Evolutionary conservation across 1,140 invertebrate genomes (phyloP), one percentile per base, ranked within the genome.

Genomic region (Caenorhabditis briggsae): DNA sequence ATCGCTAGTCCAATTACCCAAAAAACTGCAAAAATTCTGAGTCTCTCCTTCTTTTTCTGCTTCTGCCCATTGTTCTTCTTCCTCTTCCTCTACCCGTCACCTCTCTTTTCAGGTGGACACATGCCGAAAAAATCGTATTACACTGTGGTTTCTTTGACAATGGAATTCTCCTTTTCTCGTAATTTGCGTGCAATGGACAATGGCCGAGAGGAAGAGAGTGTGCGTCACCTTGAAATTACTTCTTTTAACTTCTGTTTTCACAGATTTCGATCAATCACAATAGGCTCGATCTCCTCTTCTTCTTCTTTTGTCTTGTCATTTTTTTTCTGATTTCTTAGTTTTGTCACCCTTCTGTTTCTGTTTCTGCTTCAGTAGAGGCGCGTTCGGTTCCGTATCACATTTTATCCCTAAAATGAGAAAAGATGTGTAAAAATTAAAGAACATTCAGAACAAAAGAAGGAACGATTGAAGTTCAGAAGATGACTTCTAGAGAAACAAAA

Each of bases 101-200:
- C 59, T 14, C 59, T 61, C 59, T 61, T 20, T 61, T 61, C 59
- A 61, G 70, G 70, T 78, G 70, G 70, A 78, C 70, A 78, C 70
- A 78, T 78, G 70, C 70, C 70, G 70, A 78, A 78, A 74, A 70
- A 78, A 48, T 18, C n/a, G 46, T 78, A 50, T 78, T 78, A 78
- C 70, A 78, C 70, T 46, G 41, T n/a, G 64, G 64, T 70, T 61
- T 18, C 18, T n/a, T 46, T 78, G 46, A 78, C 70, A 78, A 78
- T 78, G n/a, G 70, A 78, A 78, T 50, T 70, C 70, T 78, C 5
- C 70, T 78, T 78, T 46, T 78, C 70, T 43, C 8, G 70, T 78
- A 78, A 78, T 78, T 78, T 78, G 70, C 70, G 70, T 78, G 70
- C 70, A 78, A 78, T 78, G 70, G 70, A 78, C 70, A 78, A 78